Evolutionary conservation across 2,888 invertebrate genomes (phyloP).

Genomic region (Portevinia maculata): DNA sequence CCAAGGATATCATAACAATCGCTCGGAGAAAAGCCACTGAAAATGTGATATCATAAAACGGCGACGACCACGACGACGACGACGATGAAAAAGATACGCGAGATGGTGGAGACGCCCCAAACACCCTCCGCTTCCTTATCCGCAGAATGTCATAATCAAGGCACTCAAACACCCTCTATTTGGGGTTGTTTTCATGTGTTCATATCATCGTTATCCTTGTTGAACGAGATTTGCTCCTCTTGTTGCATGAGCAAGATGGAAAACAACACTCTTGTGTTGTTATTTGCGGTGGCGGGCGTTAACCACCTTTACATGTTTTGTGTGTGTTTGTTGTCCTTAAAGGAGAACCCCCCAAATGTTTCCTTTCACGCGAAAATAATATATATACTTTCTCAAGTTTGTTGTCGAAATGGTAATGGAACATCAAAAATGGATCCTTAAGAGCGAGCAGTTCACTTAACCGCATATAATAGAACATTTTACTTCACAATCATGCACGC

Average conservation of each 20-base stretch:
- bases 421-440: slow-evolving; percentile 28
- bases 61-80: neutral
- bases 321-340: slow-evolving; percentile 21
- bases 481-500: slow-evolving; percentile 30
- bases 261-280: slow-evolving; percentile 8
- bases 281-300: slow-evolving; percentile 58
- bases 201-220: slow-evolving; percentile 16
- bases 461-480: slow-evolving; percentile 28
- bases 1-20: slow-evolving; percentile 36
- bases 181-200: slow-evolving; percentile 44
- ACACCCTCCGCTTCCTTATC: neutral
- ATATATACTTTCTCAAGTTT: neutral
- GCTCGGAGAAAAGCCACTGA: slow-evolving; percentile 19
- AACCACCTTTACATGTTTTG: slow-evolving; percentile 41
- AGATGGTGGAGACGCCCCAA: slow-evolving; percentile 11
- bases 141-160: slow-evolving; percentile 60
- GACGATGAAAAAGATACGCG: neutral
- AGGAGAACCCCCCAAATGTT: neutral
- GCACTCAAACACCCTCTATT: slow-evolving; percentile 37
- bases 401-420: no score
- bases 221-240: slow-evolving; percentile 33
- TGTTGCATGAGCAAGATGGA: slow-evolving; percentile 36
- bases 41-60: slow-evolving; percentile 30
- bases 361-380: neutral
- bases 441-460: slow-evolving; percentile 27